Evolutionary conservation across 1,140 invertebrate genomes (phyloP).

Genomic region (Dolichoris vasculosae): DNA sequence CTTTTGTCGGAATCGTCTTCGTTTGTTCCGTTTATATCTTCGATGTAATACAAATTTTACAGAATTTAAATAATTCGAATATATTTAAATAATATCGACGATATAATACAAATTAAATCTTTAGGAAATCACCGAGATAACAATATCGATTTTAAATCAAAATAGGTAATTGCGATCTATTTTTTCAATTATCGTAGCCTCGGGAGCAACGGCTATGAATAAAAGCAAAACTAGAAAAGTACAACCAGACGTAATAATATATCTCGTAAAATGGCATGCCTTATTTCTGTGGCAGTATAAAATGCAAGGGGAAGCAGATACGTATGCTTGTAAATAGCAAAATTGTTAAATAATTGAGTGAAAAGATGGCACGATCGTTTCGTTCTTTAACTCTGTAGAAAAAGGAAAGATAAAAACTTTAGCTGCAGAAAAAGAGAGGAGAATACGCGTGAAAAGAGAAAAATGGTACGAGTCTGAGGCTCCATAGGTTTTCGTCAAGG

Average conservation of each 20-base stretch:
- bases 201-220: too few relatives aligned
- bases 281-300: not conserved
- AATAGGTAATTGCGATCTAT: too few relatives aligned
- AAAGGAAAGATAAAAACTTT: too few relatives aligned
- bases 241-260: constrained; percentile 25
- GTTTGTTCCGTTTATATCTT: too few relatives aligned
- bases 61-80: too few relatives aligned
- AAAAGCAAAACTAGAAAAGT: not conserved
- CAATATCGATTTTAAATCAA: too few relatives aligned
- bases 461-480: not conserved
- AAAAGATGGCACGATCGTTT: not conserved
- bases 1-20: too few relatives aligned
- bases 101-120: too few relatives aligned
- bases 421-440: not conserved
- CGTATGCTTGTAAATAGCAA: not conserved
- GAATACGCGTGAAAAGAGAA: not conserved
- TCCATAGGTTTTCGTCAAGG: constrained; percentile 5
- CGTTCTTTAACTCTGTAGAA: not conserved
- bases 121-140: too few relatives aligned
- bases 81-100: too few relatives aligned
- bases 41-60: too few relatives aligned
- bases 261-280: constrained; percentile 22
- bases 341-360: constrained; percentile 38
- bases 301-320: not conserved
- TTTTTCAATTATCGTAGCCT: too few relatives aligned